phyloP scores from a whole-genome alignment of 1,140 invertebrate species.

The Aphaenogaster rudis region DNA sequence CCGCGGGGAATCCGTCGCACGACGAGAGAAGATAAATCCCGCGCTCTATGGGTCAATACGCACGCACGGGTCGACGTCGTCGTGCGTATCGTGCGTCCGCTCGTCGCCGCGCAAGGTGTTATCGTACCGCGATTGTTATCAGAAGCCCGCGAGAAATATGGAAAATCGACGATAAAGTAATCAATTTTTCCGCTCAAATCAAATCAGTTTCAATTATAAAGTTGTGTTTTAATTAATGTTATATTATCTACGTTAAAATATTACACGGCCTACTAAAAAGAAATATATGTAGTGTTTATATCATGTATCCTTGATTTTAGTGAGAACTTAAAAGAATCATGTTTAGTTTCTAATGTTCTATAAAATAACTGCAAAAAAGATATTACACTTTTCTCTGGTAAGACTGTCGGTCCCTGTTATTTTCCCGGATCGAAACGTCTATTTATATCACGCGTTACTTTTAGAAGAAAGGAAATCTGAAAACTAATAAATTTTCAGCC shows the following conservation, averaged over 20 bases:
- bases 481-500: slow-evolving; percentile 4
- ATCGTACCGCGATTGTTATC: neutral
- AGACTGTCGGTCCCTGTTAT: neutral
- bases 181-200: neutral
- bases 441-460: slow-evolving; percentile 16
- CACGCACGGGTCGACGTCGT: neutral
- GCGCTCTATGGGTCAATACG: slow-evolving; percentile 52
- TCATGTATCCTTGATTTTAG: neutral
- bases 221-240: neutral
- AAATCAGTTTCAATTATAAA: neutral
- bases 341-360: neutral
- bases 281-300: neutral
- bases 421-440: neutral
- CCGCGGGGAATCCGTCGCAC: slow-evolving; percentile 72
- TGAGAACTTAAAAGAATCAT: neutral
- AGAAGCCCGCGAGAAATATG: neutral
- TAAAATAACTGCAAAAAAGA: neutral
- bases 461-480: neutral
- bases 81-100: neutral
- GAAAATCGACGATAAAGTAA: neutral
- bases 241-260: neutral
- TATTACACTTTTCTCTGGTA: neutral
- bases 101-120: neutral
- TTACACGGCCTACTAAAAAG: neutral
- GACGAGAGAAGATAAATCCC: slow-evolving; percentile 67